A percentile compares a stretch with the other conserved stretches of the same genome.
These are phyloP conservation scores for Xylota sylvarum DNA, from an alignment of 2,888 invertebrate genomes.

Conservation along the genomic window DNA sequence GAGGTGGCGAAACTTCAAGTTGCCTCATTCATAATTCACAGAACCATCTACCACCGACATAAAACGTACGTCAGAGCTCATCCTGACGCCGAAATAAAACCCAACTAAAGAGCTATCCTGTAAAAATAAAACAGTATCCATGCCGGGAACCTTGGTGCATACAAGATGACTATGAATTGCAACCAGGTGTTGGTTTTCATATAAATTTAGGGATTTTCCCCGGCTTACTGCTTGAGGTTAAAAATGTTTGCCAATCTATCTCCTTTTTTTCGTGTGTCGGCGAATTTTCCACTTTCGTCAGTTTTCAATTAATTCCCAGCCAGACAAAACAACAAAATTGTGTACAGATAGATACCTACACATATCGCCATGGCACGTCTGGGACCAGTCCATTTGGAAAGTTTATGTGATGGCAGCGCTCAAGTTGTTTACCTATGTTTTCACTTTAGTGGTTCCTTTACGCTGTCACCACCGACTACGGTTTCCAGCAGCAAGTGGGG, in stretches of 20 bases:
- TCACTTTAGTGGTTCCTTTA: constrained; percentile 7
- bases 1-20: background rate
- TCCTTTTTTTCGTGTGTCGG: constrained; percentile 6
- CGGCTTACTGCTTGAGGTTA: constrained; percentile 40
- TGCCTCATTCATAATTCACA: constrained; percentile 24
- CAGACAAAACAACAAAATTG: constrained; percentile 8
- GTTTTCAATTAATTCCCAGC: constrained; percentile 12
- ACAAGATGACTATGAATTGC: constrained; percentile 25
- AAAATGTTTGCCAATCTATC: constrained; percentile 36
- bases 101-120: constrained; percentile 15
- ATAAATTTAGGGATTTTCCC: constrained; percentile 44
- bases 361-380: background rate
- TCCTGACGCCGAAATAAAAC: constrained; percentile 25
- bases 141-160: constrained; percentile 37
- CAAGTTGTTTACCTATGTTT: background rate
- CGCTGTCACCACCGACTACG: background rate
- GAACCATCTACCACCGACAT: background rate
- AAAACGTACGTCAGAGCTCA: constrained; percentile 3
- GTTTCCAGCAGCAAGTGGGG: background rate
- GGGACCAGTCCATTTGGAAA: constrained; percentile 10
- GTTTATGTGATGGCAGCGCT: background rate
- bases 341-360: background rate
- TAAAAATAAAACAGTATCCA: background rate
- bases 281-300: constrained; percentile 7
- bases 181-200: constrained; percentile 54